Evolutionary conservation across 2,888 invertebrate species (phyloP).

Genomic region (Parthenolecanium corni): DNA sequence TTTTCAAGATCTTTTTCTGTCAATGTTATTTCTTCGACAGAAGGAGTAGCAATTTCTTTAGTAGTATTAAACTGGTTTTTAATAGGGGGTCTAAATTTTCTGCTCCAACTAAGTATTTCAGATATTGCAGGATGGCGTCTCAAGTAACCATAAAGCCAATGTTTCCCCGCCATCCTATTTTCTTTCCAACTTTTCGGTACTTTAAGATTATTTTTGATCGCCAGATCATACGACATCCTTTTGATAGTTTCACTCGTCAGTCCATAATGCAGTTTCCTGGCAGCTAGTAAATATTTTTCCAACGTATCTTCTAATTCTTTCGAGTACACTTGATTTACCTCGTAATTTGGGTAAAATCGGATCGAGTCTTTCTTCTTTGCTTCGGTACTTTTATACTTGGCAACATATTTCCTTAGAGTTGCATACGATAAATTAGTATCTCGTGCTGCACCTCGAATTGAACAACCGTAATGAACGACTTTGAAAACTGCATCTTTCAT

Average conservation of each 20-base stretch:
- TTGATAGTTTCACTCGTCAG: background rate
- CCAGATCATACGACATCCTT: background rate
- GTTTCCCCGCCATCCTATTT: background rate
- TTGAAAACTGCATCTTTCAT: background rate
- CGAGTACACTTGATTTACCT: constrained; percentile 2
- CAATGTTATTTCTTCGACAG: too few relatives aligned
- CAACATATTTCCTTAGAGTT: background rate
- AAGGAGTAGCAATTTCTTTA: background rate
- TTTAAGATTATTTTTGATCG: background rate
- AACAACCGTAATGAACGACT: background rate
- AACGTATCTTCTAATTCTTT: background rate
- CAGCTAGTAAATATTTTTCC: background rate
- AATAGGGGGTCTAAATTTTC: background rate
- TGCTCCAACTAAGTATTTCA: background rate
- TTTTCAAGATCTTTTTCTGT: too few relatives aligned
- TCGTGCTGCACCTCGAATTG: background rate
- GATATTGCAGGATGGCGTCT: background rate
- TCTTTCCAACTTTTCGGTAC: constrained; percentile 4
- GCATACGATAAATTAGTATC: background rate
- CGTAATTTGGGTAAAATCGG: constrained; percentile 1
- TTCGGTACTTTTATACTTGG: background rate
- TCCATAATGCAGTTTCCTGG: background rate
- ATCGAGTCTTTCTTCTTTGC: background rate
- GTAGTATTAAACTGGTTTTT: background rate
- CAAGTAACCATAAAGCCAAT: constrained; percentile 1